Conservation (phyloP, 2,888 invertebrate species). For the Caenorhabditis panamensis region DNA sequence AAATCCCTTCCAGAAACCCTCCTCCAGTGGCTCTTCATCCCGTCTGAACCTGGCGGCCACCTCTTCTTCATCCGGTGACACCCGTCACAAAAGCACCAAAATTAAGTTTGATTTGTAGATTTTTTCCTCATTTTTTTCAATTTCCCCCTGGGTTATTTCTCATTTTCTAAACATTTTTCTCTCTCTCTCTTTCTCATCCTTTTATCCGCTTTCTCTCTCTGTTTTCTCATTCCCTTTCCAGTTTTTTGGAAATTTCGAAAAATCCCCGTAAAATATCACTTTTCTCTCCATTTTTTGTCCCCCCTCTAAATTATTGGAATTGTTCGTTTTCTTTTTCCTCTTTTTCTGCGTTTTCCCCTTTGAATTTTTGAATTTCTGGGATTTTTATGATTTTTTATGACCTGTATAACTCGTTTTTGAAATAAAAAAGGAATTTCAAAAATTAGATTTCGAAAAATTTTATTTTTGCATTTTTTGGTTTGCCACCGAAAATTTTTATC, state of each 20-base stretch:
- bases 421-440: neutral
- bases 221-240: neutral
- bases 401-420: constrained; percentile 14
- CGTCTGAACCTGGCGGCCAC: neutral
- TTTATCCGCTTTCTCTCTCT: neutral
- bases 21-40: constrained; percentile 12
- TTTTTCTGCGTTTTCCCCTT: neutral
- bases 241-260: neutral
- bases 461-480: neutral
- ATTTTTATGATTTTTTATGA: constrained; percentile 21
- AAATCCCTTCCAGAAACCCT: constrained; percentile 33
- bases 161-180: constrained; percentile 1
- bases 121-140: neutral
- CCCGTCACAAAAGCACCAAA: constrained; percentile 44
- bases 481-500: neutral
- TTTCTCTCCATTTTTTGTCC: neutral
- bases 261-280: neutral
- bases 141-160: neutral
- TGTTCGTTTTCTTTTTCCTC: constrained; percentile 22
- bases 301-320: constrained; percentile 2
- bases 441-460: neutral
- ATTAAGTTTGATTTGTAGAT: constrained; percentile 54
- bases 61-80: neutral
- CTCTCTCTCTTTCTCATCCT: neutral
- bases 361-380: no score